These are phyloP conservation scores for Sthenelais limicola DNA, from an alignment of 2,888 invertebrate species.

Conservation along the genomic window DNA sequence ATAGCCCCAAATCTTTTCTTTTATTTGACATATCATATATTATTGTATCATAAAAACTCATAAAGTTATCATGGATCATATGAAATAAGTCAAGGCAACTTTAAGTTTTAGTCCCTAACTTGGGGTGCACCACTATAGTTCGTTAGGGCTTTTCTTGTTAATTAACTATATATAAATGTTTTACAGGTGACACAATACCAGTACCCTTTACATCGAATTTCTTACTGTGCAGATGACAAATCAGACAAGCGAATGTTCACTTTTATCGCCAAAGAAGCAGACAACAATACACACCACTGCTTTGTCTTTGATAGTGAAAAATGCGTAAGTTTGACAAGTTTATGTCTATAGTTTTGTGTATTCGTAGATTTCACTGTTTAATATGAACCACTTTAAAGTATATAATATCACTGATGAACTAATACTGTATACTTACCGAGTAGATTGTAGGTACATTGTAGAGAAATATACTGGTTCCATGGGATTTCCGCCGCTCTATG, in stretches of 20 bases:
- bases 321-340: constrained; percentile 75
- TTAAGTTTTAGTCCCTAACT: too few relatives aligned
- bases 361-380: not conserved
- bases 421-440: too few relatives aligned
- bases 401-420: not conserved
- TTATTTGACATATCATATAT: too few relatives aligned
- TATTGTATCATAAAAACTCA: too few relatives aligned
- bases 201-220: constrained; percentile 96
- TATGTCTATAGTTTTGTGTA: not conserved
- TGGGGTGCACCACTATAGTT: too few relatives aligned
- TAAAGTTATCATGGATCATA: too few relatives aligned
- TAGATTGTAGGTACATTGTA: too few relatives aligned
- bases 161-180: not conserved
- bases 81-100: too few relatives aligned
- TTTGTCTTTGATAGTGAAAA: constrained; percentile 98
- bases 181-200: constrained; percentile 87
- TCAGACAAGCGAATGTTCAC: constrained; percentile 97
- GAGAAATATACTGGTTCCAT: too few relatives aligned
- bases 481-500: too few relatives aligned
- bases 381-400: not conserved
- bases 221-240: constrained; percentile 99
- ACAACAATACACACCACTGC: constrained; percentile 82
- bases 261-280: constrained; percentile 88
- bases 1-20: too few relatives aligned
- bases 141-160: not conserved